Base-by-base conservation (phyloP, 2,797 vertebrate genomes). In the Erpetoichthys calabaricus region DNA sequence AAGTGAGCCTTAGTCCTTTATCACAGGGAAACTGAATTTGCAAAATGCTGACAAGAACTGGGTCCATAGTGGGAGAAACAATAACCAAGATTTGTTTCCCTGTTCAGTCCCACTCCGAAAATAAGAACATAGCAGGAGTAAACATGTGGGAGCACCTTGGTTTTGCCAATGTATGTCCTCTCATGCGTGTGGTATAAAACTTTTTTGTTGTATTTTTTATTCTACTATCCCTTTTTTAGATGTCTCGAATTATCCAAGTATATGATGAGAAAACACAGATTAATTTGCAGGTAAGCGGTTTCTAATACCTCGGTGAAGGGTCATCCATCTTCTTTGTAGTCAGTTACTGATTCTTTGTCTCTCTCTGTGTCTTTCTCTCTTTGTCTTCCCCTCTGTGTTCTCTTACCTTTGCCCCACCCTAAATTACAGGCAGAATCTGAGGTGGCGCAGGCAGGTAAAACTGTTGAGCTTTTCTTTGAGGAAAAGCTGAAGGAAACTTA, bases 221-320 rank as follows among this genome's bases (percentile, higher is more conserved):
- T 94, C 86, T 94, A 90, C 90, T 91, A 85, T 92, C 92, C 89
- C 80, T 76, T 94, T 90, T 97, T 98, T 95, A 98, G 95, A 98
- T 97, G 93, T 97, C 94, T 91, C 96, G 92, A 94, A 96, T 98
- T 95, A 96, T 98, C 96, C 94, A 97, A 91, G 95, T 97, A 91
- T 98, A 98, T 97, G 95, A 95, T 97, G 95, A 98, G 88, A 93
- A 95, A 92, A 95, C 94, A 94, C 89, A 94, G 85, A 95, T 94
- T 97, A 98, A 98, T 94, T 89, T 89, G 75, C 91, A 98, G 95
- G 95, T 98, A 98, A 98, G 95, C 85, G 56, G 75, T 81, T 82
- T 89, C 83, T 81, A 85, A 86, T 83, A 83, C 80, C 87, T 88
- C 86, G 89, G 86, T 76, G 80, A 70, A 74, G 75, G 79, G 75